These are phyloP conservation scores for Anoplopoma fimbria DNA, from an alignment of 2,113 vertebrate species.

Conservation along the genomic window DNA sequence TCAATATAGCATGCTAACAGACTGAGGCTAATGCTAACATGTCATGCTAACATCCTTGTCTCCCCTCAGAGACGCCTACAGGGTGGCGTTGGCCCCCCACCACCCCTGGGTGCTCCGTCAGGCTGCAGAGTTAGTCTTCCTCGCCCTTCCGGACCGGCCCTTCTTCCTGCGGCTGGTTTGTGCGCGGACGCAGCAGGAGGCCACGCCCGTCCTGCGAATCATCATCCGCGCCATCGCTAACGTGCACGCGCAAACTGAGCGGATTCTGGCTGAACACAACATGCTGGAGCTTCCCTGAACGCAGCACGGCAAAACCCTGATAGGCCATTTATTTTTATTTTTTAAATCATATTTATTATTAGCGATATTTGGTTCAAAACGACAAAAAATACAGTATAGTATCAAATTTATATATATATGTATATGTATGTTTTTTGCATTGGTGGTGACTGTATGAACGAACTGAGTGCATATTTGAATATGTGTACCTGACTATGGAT, in stretches of 20 bases:
- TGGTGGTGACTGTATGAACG: too few species aligned
- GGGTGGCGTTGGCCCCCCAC: slow-evolving; percentile 82
- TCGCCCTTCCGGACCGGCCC: slow-evolving; percentile 81
- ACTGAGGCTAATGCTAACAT: background rate
- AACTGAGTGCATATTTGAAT: too few species aligned
- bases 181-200: slow-evolving; percentile 65
- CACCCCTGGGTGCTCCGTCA: slow-evolving; percentile 87
- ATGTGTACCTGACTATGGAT: too few species aligned
- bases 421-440: too few species aligned
- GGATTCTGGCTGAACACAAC: slow-evolving; percentile 49
- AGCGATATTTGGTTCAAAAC: too few species aligned
- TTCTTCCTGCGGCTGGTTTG: slow-evolving; percentile 83
- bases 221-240: slow-evolving; percentile 66
- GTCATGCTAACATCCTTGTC: background rate
- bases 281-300: slow-evolving; percentile 75
- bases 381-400: too few species aligned
- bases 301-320: background rate
- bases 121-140: slow-evolving; percentile 83
- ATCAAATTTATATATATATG: too few species aligned
- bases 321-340: too few species aligned
- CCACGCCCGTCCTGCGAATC: slow-evolving; percentile 67
- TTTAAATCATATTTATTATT: too few species aligned
- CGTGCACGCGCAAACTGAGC: slow-evolving; percentile 64
- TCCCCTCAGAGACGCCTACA: slow-evolving; percentile 83
- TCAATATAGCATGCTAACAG: background rate